Percentiles rank a stretch among this genome's conserved stretches.
Conservation (phyloP, 2,888 invertebrate genomes). For the Tetropium fuscum region DNA sequence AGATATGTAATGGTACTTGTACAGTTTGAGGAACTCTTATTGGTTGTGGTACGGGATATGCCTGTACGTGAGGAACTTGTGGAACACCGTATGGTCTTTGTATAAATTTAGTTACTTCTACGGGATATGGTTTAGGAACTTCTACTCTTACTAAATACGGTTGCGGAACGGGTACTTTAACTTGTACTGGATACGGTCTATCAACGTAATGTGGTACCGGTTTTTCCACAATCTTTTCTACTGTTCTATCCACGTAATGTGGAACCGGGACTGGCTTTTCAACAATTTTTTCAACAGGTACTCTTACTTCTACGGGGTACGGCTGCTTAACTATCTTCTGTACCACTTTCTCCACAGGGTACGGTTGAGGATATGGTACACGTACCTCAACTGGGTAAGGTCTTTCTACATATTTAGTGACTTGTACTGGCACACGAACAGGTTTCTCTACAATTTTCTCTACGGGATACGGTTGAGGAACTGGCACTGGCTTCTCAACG, state of each 20-base stretch:
- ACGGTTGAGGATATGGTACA: slow-evolving; percentile 64
- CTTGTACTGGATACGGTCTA: slow-evolving; percentile 47
- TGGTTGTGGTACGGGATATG: background rate
- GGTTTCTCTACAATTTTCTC: slow-evolving; percentile 64
- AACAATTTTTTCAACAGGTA: slow-evolving; percentile 68
- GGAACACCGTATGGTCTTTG: slow-evolving; percentile 1
- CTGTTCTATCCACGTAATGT: slow-evolving; percentile 66
- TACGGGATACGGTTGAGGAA: slow-evolving; percentile 52
- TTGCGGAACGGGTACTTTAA: slow-evolving; percentile 45
- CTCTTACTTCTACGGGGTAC: slow-evolving; percentile 65
- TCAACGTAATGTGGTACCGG: slow-evolving; percentile 52
- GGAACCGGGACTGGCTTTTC: slow-evolving; percentile 72
- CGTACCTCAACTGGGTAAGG: slow-evolving; percentile 58
- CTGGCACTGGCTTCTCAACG: slow-evolving; percentile 63
- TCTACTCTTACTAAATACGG: slow-evolving; percentile 36
- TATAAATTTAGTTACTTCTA: slow-evolving; percentile 13
- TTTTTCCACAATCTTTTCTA: slow-evolving; percentile 61
- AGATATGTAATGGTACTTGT: slow-evolving; percentile 6
- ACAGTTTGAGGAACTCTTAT: background rate
- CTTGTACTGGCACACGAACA: slow-evolving; percentile 67
- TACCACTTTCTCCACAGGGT: slow-evolving; percentile 51
- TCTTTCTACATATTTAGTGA: slow-evolving; percentile 69
- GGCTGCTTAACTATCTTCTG: slow-evolving; percentile 55
- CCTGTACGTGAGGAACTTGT: slow-evolving; percentile 5
- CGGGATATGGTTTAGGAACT: slow-evolving; percentile 32